These are phyloP conservation scores for Pilophorus perplexus DNA, from an alignment of 2,888 invertebrate species.

Conservation along the genomic window DNA sequence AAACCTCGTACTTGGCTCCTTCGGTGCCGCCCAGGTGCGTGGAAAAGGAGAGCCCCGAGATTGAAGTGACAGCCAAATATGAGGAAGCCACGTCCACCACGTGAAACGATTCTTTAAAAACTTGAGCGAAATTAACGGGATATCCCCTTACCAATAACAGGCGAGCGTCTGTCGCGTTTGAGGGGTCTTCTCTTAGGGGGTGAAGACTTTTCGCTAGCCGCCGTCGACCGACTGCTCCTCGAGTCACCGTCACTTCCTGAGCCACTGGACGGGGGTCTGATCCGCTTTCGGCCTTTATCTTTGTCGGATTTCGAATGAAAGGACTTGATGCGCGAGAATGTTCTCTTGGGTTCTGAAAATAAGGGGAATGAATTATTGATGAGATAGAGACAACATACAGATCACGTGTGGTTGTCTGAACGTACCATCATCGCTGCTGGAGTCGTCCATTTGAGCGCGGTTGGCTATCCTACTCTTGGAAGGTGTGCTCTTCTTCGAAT, in stretches of 20 bases:
- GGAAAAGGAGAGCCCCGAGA: too few relatives aligned
- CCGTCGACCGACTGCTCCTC: constrained; percentile 8
- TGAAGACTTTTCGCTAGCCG: too few relatives aligned
- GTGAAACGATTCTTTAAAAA: too few relatives aligned
- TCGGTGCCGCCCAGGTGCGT: too few relatives aligned
- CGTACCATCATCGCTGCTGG: constrained; percentile 27
- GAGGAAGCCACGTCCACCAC: too few relatives aligned
- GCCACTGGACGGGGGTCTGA: constrained; percentile 4
- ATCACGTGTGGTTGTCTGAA: background rate
- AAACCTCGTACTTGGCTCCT: too few relatives aligned
- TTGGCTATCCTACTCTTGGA: constrained; percentile 28
- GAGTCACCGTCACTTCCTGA: constrained; percentile 12
- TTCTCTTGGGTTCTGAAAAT: constrained; percentile 28
- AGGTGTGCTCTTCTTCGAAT: background rate
- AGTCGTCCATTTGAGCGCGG: constrained; percentile 23
- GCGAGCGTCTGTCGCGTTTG: constrained; percentile 17
- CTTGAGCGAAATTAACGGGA: too few relatives aligned
- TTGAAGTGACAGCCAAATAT: too few relatives aligned
- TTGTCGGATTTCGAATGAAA: background rate
- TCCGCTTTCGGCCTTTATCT: constrained; percentile 10
- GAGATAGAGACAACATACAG: background rate
- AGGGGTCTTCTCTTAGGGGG: background rate
- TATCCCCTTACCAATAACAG: constrained; percentile 26
- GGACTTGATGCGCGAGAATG: constrained; percentile 35
- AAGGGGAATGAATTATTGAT: background rate